Evolutionary conservation across 2,113 vertebrate species (phyloP).

Genomic region (Periophthalmus modestus): DNA sequence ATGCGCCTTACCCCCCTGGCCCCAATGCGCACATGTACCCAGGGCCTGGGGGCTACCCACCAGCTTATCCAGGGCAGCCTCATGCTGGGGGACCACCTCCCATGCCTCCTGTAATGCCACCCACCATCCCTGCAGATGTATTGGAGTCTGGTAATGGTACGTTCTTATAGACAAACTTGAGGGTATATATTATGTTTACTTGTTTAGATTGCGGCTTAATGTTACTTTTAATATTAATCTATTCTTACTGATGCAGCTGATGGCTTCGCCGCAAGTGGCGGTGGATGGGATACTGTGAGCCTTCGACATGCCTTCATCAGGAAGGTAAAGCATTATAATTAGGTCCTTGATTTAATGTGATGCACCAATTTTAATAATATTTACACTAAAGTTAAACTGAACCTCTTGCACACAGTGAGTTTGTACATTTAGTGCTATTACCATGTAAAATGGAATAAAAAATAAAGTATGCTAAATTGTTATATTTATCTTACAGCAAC

Average conservation of each 20-base stretch:
- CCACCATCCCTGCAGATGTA: conserved; percentile 72
- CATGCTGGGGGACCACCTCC: conserved; percentile 54
- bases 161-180: neutral
- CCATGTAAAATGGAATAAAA: neutral
- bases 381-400: neutral
- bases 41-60: conserved; percentile 61
- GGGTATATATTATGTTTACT: neutral
- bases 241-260: conserved; percentile 51
- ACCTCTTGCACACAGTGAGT: neutral
- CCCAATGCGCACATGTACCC: conserved; percentile 69
- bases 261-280: conserved; percentile 71
- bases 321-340: conserved; percentile 75
- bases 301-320: conserved; percentile 90
- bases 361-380: neutral
- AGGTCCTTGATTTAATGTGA: neutral
- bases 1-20: conserved; percentile 67
- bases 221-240: neutral
- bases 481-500: too few relatives aligned
- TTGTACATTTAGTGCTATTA: neutral
- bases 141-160: conserved; percentile 77
- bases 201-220: neutral
- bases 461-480: too few relatives aligned
- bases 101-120: conserved; percentile 69
- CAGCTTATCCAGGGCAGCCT: conserved; percentile 68
- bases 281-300: conserved; percentile 80